Evolutionary conservation across 2,888 invertebrate genomes (phyloP), one percentile per base, ranked within the genome.

Genomic region (Cenopis cana): DNA sequence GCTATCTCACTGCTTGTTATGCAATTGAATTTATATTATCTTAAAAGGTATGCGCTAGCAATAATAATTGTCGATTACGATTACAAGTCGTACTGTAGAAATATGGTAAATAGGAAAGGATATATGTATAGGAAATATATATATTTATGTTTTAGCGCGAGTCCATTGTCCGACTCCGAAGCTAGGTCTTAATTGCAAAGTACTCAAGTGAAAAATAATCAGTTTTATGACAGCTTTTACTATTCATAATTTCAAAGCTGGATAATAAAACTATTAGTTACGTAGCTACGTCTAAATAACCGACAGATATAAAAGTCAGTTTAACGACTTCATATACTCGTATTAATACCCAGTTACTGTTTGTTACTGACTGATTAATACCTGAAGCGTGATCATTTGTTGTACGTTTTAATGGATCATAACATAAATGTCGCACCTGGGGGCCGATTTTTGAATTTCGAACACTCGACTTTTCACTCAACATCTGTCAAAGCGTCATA

Each of bases 1-100:
- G 73, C 77, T 57, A 59, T 68, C 74, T 69, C 73, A 77, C 74
- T 73, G 76, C 74, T 75, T 68, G 71, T 74, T 74, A 72, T 68
- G 72, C 75, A 72, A 77, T 77, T 75, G 75, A 77, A 76, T 74
- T 76, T 74, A 72, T 68, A 54, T 74, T 68, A 59, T 57, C 59
- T 64, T 64, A 70, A 70, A 70, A 67, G 71, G 60, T 66, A 50
- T 59, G 65, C 70, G 49, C 70, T 64, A 29, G 36, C 70, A 54
- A 65, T 59, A 69, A 54, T 70, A 68, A 68, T 61, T 71, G 71
- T 56, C 56, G 49, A 71, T 71, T 66, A 71, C 60, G 49, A 59
- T 70, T 70, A 65, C n/a, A 6, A 57, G 33, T 36, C 17, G 9
- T 46, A 17, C 6, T 24, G 50, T n/a, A 38, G 24, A 18, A 18